Evolutionary conservation across 1,140 invertebrate genomes (phyloP).

Genomic region (Euwallacea similis): DNA sequence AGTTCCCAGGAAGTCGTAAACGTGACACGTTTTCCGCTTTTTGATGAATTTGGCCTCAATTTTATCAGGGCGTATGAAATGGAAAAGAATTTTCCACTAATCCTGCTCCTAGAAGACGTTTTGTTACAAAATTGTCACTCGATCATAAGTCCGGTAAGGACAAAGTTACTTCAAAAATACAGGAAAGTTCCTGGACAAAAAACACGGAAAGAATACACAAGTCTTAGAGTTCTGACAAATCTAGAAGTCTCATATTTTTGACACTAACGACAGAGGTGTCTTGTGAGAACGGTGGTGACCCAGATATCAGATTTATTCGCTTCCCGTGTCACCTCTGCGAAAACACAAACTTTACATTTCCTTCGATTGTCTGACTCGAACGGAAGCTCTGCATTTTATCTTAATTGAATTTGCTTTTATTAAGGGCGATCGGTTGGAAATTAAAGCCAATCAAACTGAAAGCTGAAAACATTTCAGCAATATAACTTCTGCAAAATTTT

Average conservation of each 20-base stretch:
- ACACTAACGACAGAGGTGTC: too few relatives aligned
- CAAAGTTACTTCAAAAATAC: too few relatives aligned
- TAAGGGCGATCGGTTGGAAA: neutral
- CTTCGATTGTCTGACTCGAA: neutral
- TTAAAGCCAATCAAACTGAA: neutral
- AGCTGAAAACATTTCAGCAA: neutral
- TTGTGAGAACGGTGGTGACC: neutral
- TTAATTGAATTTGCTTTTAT: slow-evolving; percentile 1
- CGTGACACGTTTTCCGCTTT: neutral
- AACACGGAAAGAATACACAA: too few relatives aligned
- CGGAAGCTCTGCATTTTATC: neutral
- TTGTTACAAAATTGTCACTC: too few relatives aligned
- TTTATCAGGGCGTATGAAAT: too few relatives aligned
- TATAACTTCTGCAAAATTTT: neutral
- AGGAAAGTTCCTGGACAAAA: too few relatives aligned
- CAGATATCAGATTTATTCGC: neutral
- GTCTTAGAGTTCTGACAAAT: too few relatives aligned
- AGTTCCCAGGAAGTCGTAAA: neutral
- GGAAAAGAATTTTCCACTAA: too few relatives aligned
- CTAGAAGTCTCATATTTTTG: too few relatives aligned
- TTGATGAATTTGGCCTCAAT: too few relatives aligned
- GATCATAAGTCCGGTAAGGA: too few relatives aligned
- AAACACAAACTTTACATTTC: neutral
- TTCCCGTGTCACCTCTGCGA: neutral
- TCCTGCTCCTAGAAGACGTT: too few relatives aligned